Evolutionary conservation across 2,113 vertebrate genomes (phyloP), one percentile per base, ranked within the genome.

Genomic region (Gobiocypris rarus): DNA sequence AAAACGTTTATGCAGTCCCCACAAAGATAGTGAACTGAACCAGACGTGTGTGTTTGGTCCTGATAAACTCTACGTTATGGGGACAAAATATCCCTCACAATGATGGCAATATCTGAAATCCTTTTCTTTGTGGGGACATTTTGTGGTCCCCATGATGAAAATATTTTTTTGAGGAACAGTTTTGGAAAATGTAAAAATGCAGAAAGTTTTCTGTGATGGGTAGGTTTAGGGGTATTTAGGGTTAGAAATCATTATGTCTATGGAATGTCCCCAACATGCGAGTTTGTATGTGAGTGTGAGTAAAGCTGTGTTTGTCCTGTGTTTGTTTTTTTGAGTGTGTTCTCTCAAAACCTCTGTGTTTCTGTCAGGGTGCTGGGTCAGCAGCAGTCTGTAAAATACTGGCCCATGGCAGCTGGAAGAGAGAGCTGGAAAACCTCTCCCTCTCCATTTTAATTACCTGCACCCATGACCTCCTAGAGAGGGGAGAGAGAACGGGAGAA

Each of bases 361-460:
- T 70, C 59, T 75, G 82, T 75, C 34, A 69, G 26, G 63, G 17
- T 10, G 59, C 19, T 75, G 58, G 70, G 73, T 76, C 28, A 76
- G 58, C 22, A 38, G 26, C 45, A 67, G 24, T 31, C 73, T 52
- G 26, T 54, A 6, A 54, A 73, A 73, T 48, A 75, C 48, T 75
- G 48, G 61, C 75, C 61, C 26, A 84, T 56, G 78, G 83, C 75
- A 84, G 83, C 83, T 84, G 83, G 75, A 61, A 78, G 24, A 70
- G 41, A 17, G 74, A 58, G 52, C 59, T 56, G 43, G n/a, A 58
- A 76, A 82, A 48, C 73, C 82, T 73, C 50, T 48, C 41, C 13
- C 48, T 82, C 61, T 22, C 28, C 87, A 89, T 89, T 92, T 90
- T 92, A 92, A 93, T 93, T 92, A 93, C 88, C 87, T 90, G 73